These are phyloP conservation scores for Acanthisitta chloris DNA, from an alignment of 2,113 vertebrate genomes.

Conservation along the genomic window DNA sequence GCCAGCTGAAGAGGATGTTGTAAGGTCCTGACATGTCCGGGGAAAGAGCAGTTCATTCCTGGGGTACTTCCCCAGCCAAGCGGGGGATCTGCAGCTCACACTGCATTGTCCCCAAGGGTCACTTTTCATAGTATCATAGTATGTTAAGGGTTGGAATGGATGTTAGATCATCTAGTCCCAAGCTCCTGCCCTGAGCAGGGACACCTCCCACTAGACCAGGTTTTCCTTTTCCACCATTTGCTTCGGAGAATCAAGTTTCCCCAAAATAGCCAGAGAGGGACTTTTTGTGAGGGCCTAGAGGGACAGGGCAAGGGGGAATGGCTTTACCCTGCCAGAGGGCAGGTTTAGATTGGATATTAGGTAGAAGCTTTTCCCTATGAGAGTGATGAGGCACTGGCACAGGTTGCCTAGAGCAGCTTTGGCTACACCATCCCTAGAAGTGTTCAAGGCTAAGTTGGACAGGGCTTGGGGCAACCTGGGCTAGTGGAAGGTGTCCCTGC, in stretches of 20 bases:
- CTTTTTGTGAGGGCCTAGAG: not conserved
- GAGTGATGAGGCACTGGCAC: not conserved
- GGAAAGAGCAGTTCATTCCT: not conserved
- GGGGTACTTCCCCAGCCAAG: not conserved
- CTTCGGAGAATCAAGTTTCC: not conserved
- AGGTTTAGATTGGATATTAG: not conserved
- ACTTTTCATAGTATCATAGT: too few relatives aligned
- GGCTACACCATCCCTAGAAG: not conserved
- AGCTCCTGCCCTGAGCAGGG: too few relatives aligned
- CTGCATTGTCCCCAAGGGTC: not conserved
- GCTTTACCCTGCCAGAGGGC: not conserved
- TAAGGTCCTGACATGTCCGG: fast-evolving
- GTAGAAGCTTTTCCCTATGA: not conserved
- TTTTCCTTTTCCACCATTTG: not conserved
- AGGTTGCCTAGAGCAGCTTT: not conserved
- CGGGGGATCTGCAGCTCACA: not conserved
- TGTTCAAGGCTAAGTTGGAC: not conserved
- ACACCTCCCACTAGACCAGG: too few relatives aligned
- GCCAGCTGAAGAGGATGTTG: not conserved
- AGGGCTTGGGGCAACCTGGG: not conserved
- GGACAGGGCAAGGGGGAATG: not conserved
- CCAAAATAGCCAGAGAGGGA: not conserved
- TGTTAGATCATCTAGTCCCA: too few relatives aligned
- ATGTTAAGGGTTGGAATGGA: too few relatives aligned
- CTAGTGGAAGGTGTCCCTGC: not conserved